phyloP scores from a whole-genome alignment of 2,113 vertebrate genomes.

The Acanthisitta chloris region DNA sequence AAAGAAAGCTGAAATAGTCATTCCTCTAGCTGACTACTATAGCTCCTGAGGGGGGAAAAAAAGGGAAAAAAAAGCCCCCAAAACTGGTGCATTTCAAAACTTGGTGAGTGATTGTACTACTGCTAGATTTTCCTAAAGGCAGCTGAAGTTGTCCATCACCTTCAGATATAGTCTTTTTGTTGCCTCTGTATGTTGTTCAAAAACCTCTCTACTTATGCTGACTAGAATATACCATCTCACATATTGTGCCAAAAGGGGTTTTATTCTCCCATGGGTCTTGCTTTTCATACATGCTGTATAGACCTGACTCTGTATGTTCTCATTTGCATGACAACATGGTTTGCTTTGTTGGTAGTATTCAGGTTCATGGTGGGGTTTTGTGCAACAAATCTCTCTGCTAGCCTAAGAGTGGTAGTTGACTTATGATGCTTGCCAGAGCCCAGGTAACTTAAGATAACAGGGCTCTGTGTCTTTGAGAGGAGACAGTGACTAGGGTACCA shows the following conservation, averaged over 20 bases:
- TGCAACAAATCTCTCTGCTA: not conserved
- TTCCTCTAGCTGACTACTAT: not conserved
- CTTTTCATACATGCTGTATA: not conserved
- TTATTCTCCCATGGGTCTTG: not conserved
- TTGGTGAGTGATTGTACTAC: not conserved
- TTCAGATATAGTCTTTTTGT: not conserved
- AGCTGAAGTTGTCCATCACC: not conserved
- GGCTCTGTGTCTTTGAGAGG: not conserved
- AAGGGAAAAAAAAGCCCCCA: fast-evolving
- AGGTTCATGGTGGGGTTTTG: fast-evolving
- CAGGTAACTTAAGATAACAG: not conserved
- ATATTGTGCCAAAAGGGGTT: not conserved
- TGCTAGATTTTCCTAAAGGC: not conserved
- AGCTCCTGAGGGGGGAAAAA: not conserved
- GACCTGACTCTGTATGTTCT: not conserved
- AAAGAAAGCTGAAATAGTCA: not conserved
- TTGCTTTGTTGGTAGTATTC: not conserved
- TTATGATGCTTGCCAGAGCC: not conserved
- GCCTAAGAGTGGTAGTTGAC: not conserved
- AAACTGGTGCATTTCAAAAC: not conserved
- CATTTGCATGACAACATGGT: not conserved
- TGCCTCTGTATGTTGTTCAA: not conserved
- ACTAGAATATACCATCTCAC: not conserved
- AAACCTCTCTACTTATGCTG: not conserved
- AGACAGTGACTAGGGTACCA: not conserved